phyloP scores from a whole-genome alignment of 37 sponge, comb jelly and placozoan species.

The Ephydatia muelleri region DNA sequence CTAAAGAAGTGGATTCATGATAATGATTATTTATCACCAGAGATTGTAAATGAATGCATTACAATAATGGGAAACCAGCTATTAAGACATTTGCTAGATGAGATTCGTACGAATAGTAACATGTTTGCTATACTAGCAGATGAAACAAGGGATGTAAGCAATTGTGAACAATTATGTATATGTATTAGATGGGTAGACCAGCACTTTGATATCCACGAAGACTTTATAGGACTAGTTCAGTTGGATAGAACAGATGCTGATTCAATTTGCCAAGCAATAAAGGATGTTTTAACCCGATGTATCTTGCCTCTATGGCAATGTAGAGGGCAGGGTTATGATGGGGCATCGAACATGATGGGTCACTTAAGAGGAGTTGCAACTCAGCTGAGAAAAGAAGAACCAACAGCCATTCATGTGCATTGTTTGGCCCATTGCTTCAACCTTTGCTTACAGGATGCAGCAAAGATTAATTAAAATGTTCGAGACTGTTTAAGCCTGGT shows the following conservation, averaged over 20 bases:
- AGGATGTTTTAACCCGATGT: slow-evolving; percentile 61
- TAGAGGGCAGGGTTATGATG: slow-evolving; percentile 54
- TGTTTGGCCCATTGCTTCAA: slow-evolving; percentile 58
- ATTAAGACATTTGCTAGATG: neutral
- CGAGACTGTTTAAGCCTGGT: slow-evolving; percentile 46
- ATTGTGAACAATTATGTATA: slow-evolving; percentile 18
- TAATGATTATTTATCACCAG: slow-evolving; percentile 21
- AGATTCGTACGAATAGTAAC: slow-evolving; percentile 2
- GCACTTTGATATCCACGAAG: slow-evolving; percentile 35
- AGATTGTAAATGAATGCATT: slow-evolving; percentile 43
- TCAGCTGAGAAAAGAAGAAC: slow-evolving; percentile 27
- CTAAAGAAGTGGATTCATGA: slow-evolving; percentile 9
- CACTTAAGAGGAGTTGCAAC: slow-evolving; percentile 44
- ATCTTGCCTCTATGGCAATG: slow-evolving; percentile 59
- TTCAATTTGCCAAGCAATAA: slow-evolving; percentile 36
- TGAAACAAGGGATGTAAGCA: slow-evolving; percentile 36
- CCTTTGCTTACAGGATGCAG: slow-evolving; percentile 63
- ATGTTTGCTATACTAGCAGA: slow-evolving; percentile 24
- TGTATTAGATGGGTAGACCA: slow-evolving; percentile 42
- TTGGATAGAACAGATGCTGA: slow-evolving; percentile 46
- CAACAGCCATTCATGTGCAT: slow-evolving; percentile 64
- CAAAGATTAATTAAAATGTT: slow-evolving; percentile 25
- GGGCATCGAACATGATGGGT: slow-evolving; percentile 43
- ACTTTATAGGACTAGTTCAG: slow-evolving; percentile 28
- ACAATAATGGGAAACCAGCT: slow-evolving; percentile 24